Evolutionary conservation across 64 coral and sea anemone genomes (phyloP).

Genomic region (Montipora sp.): DNA sequence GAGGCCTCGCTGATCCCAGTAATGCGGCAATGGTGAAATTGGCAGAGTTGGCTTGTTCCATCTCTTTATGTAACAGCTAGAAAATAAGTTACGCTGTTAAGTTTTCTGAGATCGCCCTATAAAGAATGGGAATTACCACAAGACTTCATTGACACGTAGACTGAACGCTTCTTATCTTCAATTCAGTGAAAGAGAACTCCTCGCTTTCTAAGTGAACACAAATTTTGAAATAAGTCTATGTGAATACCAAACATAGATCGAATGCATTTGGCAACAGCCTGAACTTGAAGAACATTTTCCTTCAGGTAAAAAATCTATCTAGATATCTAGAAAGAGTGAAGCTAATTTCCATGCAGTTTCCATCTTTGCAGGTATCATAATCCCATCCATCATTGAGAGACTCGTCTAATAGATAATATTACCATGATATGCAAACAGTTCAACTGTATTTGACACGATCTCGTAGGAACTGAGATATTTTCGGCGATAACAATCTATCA

Average conservation of each 20-base stretch:
- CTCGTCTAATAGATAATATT: not conserved
- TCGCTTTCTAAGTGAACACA: not conserved
- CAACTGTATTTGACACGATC: constrained; percentile 1
- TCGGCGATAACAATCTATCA: not conserved
- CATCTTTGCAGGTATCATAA: not conserved
- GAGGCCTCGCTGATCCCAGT: constrained; percentile 38
- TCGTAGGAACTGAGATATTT: not conserved
- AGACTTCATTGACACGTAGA: too few species aligned
- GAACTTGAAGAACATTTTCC: not conserved
- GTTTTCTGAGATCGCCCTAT: not conserved
- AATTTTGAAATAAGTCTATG: not conserved
- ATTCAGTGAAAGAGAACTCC: not conserved
- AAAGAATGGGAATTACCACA: too few species aligned
- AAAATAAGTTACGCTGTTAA: not conserved
- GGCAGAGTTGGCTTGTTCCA: constrained; percentile 65
- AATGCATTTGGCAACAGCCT: not conserved
- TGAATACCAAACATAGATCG: not conserved
- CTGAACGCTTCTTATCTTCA: too few species aligned
- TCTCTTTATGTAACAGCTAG: not conserved
- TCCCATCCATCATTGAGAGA: not conserved
- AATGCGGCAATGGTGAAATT: constrained; percentile 71
- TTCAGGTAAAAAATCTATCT: not conserved
- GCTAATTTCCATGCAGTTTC: too few species aligned
- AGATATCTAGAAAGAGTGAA: not conserved
- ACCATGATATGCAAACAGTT: constrained; percentile 9